These are phyloP conservation scores for Cremastinae sp. DNA, from an alignment of 2,888 invertebrate species.

Conservation along the genomic window DNA sequence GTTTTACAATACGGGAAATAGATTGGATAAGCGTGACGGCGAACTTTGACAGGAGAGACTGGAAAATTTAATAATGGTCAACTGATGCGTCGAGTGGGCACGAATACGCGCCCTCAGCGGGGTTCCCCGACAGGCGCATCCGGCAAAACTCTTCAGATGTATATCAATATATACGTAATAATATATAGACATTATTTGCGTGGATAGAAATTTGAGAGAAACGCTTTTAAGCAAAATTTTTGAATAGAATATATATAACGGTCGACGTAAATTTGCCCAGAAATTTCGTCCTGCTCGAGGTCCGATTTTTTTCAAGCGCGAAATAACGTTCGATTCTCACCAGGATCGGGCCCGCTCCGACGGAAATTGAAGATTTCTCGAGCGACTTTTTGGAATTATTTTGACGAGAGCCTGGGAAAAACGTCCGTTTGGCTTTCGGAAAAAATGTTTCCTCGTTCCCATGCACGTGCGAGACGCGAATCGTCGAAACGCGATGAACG, in stretches of 20 bases:
- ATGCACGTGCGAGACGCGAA: conserved; percentile 35
- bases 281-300: conserved; percentile 62
- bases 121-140: conserved; percentile 37
- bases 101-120: conserved; percentile 25
- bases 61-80: conserved; percentile 51
- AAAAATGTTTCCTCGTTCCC: not conserved
- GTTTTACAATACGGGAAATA: conserved; percentile 69
- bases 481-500: conserved; percentile 6
- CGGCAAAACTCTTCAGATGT: conserved; percentile 66
- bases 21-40: conserved; percentile 75
- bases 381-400: conserved; percentile 9
- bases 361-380: conserved; percentile 37
- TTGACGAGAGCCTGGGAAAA: not conserved
- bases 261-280: conserved; percentile 71
- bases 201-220: conserved; percentile 50
- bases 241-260: conserved; percentile 65
- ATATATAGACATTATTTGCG: not conserved
- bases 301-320: conserved; percentile 34
- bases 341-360: conserved; percentile 33
- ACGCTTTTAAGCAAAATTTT: conserved; percentile 75
- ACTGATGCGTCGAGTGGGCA: conserved; percentile 37
- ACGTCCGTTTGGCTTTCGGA: too few species aligned
- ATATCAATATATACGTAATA: conserved; percentile 44
- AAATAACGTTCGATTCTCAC: conserved; percentile 10
- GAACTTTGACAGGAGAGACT: conserved; percentile 52